Base-by-base conservation (phyloP, 1,140 invertebrate genomes). In the Dendroctonus valens region DNA sequence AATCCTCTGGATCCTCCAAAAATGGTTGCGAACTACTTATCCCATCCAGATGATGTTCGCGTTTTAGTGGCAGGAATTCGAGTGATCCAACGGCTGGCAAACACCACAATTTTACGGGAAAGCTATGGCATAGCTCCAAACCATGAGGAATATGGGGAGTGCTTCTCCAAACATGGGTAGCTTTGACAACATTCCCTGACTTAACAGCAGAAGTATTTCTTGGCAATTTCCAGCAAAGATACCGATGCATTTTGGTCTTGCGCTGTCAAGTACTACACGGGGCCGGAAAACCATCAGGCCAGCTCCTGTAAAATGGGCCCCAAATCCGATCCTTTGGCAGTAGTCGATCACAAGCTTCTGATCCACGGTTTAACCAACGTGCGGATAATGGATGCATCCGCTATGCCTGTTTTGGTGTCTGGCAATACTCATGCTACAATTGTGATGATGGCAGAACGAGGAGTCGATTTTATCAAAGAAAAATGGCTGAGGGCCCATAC, bases 21-120 rank as follows among this genome's bases (percentile, higher is more conserved):
- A n/a, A 91, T 97, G 72, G 86, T 92, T 72, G 91, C 92, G 0
- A 92, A 91, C 73, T 95, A 95, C 77, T 80, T 94, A 53, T 86
- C 83, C 5, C 84, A 91, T 62, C 85, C 87, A 0, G 85, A 90
- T 54, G 92, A 94, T 75, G 83, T 91, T 0, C 86, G 84, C 58
- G 84, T 82, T 0, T 78, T 93, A 3, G 83, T 93, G 5, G 91
- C 92, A 69, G 91, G 90, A 15, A 82, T 87, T 38, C 46, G 78
- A 65, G 41, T 75, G 69, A 54, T 81, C 82, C 73, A 93, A 89
- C 77, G 81, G 14, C 72, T 94, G 5, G 84, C 87, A 0, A 84
- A 92, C 75, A 86, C 83, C 1, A 81, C 82, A 44, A 84, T 90
- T 0, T 80, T 93, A 57, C 84, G 85, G 73, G 84, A 89, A 57